Evolutionary conservation across 2,113 vertebrate species (phyloP).

Genomic region (Dolichallabes microphthalmus): DNA sequence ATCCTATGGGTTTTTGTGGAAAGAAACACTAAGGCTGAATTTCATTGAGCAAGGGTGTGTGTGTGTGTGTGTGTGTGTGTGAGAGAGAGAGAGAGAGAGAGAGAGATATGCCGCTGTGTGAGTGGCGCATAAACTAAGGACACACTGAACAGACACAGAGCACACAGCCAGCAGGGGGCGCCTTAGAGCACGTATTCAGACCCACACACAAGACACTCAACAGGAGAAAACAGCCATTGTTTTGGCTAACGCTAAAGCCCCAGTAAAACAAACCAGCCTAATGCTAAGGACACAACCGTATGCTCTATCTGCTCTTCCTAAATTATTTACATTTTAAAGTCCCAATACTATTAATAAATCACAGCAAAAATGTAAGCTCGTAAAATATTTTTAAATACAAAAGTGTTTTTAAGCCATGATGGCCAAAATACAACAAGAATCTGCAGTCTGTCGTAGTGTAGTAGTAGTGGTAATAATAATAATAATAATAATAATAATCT

Average conservation of each 20-base stretch:
- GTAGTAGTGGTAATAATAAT: neutral
- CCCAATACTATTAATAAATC: neutral
- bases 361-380: neutral
- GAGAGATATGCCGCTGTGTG: conserved; percentile 8
- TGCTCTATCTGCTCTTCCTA: neutral
- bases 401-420: neutral
- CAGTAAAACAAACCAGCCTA: neutral
- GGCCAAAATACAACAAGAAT: conserved; percentile 10
- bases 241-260: conserved; percentile 28
- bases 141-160: neutral
- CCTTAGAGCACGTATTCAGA: conserved; percentile 59
- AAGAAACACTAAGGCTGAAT: neutral
- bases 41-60: neutral
- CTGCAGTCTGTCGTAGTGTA: neutral
- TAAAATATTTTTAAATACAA: conserved; percentile 22
- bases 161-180: conserved; percentile 68
- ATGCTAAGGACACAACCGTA: neutral
- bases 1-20: too few species aligned
- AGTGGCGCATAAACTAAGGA: neutral
- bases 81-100: conserved; percentile 17
- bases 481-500: neutral
- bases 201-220: conserved; percentile 32
- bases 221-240: conserved; percentile 47
- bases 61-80: neutral
- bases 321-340: conserved; percentile 6